Conservation (phyloP, 1,140 invertebrate species). For the Heliconius hermathena region DNA sequence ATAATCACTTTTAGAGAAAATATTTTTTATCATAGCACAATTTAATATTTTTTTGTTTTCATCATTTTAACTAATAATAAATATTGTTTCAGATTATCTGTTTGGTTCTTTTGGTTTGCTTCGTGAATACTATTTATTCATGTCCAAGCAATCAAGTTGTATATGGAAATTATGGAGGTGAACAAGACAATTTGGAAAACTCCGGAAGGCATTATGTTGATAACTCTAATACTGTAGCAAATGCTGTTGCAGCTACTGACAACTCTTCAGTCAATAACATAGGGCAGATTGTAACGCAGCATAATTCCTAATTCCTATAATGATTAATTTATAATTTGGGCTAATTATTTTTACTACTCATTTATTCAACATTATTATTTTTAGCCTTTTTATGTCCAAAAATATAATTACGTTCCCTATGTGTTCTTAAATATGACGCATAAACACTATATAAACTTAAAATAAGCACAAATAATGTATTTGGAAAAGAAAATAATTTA, state of each 20-base stretch:
- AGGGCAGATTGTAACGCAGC: not conserved
- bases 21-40: no score
- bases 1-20: no score
- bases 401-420: no score
- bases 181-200: not conserved
- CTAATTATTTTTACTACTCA: no score
- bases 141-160: not conserved
- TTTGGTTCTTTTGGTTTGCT: not conserved
- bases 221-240: not conserved
- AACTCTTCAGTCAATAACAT: not conserved
- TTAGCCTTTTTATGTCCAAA: no score
- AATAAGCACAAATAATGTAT: no score
- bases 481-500: no score
- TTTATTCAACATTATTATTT: no score
- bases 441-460: no score
- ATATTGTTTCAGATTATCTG: not conserved
- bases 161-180: not conserved
- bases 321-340: no score
- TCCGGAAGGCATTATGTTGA: slow-evolving; percentile 1
- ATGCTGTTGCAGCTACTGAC: not conserved
- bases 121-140: not conserved
- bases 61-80: not conserved
- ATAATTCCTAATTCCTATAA: not conserved
- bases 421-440: no score
- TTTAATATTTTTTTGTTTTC: no score